Evolutionary conservation across 2,797 vertebrate genomes (phyloP).

Genomic region (Cottoperca gobio): DNA sequence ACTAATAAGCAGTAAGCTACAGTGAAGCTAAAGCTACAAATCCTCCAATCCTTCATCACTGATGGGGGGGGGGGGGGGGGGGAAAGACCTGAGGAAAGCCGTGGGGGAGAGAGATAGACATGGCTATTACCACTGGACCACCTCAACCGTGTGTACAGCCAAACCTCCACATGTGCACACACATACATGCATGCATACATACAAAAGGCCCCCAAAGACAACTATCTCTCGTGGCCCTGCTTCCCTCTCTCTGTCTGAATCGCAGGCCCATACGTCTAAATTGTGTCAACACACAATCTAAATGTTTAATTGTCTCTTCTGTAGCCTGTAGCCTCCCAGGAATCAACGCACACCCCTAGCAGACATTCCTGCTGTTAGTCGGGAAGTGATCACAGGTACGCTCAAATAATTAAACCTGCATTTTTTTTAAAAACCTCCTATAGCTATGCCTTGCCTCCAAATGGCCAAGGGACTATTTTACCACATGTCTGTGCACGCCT

Average conservation of each 20-base stretch:
- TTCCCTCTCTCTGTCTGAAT: conserved; percentile 43
- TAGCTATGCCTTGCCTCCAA: neutral
- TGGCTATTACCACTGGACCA: conserved; percentile 61
- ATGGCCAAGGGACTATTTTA: conserved; percentile 28
- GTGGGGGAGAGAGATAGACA: conserved; percentile 33
- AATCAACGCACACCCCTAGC: conserved; percentile 25
- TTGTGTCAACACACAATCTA: conserved; percentile 78
- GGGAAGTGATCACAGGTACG: conserved; percentile 54
- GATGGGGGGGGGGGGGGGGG: too few species aligned
- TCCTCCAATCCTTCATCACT: conserved; percentile 54
- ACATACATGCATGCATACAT: conserved; percentile 20
- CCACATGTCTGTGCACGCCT: neutral
- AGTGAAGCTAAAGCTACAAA: conserved; percentile 51
- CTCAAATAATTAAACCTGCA: conserved; percentile 70
- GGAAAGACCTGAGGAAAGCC: conserved; percentile 47
- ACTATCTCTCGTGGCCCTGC: conserved; percentile 29
- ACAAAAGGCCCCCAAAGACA: conserved; percentile 6
- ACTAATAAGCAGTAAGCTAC: conserved; percentile 73
- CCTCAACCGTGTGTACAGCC: conserved; percentile 24
- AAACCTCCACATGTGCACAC: conserved; percentile 27
- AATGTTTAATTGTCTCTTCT: conserved; percentile 71
- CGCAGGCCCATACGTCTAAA: conserved; percentile 33
- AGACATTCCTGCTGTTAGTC: conserved; percentile 49
- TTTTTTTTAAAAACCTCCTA: conserved; percentile 38
- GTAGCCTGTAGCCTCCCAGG: conserved; percentile 53